Base-by-base conservation (phyloP, 1,140 invertebrate genomes). In the Apocrypta bakeri region DNA sequence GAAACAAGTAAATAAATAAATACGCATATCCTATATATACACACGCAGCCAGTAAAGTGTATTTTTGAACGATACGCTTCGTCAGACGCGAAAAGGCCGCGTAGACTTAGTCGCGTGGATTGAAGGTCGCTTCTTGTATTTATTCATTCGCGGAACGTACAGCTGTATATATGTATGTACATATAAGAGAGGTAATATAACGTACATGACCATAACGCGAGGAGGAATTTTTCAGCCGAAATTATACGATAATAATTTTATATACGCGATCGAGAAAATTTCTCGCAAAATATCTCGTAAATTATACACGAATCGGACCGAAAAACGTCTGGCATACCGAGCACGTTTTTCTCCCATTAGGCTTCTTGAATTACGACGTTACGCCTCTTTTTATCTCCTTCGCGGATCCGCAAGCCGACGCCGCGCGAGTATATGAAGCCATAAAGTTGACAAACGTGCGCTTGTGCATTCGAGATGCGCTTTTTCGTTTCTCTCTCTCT, bases 91-190 rank as follows among this genome's bases (percentile, higher is more conserved):
- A 84, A 48, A 40, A 73, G 69, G 66, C 63, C 48, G 82, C 40
- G 63, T 3, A n/a, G 9, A 21, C 21, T 17, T 33, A 17, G n/a
- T 37, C 85, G 84, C 82, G 84, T 84, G 84, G 86, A 81, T 85
- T 84, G 79, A 81, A 81, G 80, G 80, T 81, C 80, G 27, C 40
- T 79, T 61, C 68, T 79, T 74, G 71, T 63, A n/a, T 71, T 71
- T 79, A 79, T 79, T 79, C 40, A 79, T 79, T 40, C 66, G 66
- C 25, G 27, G 33, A 68, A n/a, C 37, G 11, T 56, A 27, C 14
- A n/a, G 29, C 2, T 7, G 61, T n/a, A 25, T 74, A 27, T 9
- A 61, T 21, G 31, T 29, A 12, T 61, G 73, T 24, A 9, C 17
- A 21, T 68, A 37, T 66, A 25, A n/a, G n/a, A n/a, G n/a, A n/a